Conservation (phyloP, 1,140 invertebrate species). For the Pentalonia nigronervosa region DNA sequence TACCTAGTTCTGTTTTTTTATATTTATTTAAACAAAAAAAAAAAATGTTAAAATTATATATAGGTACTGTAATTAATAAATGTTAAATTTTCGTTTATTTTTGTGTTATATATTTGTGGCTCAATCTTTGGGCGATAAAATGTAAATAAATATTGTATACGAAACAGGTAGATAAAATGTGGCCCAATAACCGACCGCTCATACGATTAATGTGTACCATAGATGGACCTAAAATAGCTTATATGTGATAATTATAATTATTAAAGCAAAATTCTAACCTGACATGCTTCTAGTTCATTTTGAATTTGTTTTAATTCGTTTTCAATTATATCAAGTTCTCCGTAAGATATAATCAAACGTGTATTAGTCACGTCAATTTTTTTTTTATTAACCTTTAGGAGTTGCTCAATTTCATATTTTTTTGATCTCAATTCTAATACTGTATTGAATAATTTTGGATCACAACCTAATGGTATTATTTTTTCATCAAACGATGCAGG, state of each 20-base stretch:
- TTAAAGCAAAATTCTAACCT: background rate
- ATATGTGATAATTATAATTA: no score
- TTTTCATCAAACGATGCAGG: background rate
- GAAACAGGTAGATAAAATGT: no score
- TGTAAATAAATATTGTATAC: no score
- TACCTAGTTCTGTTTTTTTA: no score
- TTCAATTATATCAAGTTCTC: background rate
- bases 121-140: no score
- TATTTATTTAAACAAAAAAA: no score
- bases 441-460: constrained; percentile 14
- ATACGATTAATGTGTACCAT: no score
- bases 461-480: constrained; percentile 10
- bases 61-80: no score
- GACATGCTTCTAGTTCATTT: background rate
- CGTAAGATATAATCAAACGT: background rate
- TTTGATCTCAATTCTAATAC: constrained; percentile 6
- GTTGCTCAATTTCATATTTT: constrained; percentile 28
- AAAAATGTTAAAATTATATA: no score
- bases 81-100: no score
- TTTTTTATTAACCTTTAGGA: background rate
- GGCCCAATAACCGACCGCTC: no score
- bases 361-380: background rate
- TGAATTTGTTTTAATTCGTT: background rate
- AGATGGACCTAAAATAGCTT: background rate
- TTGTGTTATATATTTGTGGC: no score